Base-by-base conservation (phyloP, 2,888 invertebrate genomes). In the Hypena proboscidalis region DNA sequence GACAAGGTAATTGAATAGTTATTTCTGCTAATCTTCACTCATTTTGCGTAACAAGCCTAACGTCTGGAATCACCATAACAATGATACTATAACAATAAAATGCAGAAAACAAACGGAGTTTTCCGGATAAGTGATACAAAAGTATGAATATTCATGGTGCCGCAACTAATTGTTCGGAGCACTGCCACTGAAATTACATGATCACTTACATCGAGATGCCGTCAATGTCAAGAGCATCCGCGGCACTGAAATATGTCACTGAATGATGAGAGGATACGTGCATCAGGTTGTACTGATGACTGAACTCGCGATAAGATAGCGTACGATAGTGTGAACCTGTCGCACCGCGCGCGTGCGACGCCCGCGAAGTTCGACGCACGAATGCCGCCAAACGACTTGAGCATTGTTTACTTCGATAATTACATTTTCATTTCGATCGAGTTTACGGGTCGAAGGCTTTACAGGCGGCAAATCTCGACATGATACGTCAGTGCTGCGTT, bases 321-420 rank as follows among this genome's bases (percentile, higher is more conserved):
- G 78, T 74, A 67, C 68, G 65, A 62, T 56, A 67, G 70, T 51
- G 48, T 46, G 69, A 76, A 79, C 82, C 80, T 79, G 73, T 56
- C 43, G 50, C 62, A 71, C 62, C 58, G 70, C 70, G 67, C 79
- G 79, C 90, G 90, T 86, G 85, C 84, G 83, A 47, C 63, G 57
- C 53, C 80, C 79, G 74, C 88, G 83, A 74, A 69, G 83, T 72
- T 75, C 83, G 73, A 77, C 82, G 79, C 85, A 77, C 87, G 90
- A 89, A 86, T 90, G 90, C 82, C 80, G 81, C 57, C 70, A 70
- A 70, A 72, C 75, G 65, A 61, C 70, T 74, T 74, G 69, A 74
- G 77, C 76, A 86, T 89, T 90, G 90, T 90, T 90, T 90, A 89
- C 89, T 74, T 73, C 83, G 77, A 79, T 85, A 85, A 89, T 87